These are phyloP conservation scores for Eilema griseolum DNA, from an alignment of 2,888 invertebrate genomes.

Conservation along the genomic window DNA sequence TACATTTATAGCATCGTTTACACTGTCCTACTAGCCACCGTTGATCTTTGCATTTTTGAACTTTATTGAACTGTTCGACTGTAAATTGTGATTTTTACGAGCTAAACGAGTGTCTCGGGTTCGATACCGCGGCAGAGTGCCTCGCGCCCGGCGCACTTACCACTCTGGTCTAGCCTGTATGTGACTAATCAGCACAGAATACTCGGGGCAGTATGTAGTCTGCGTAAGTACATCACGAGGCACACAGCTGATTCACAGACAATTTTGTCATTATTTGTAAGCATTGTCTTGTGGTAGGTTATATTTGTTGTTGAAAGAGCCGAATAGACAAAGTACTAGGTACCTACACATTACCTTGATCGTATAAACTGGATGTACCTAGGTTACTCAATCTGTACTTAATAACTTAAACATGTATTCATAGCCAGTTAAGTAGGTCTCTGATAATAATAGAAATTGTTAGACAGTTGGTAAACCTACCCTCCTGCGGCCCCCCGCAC, in stretches of 20 bases:
- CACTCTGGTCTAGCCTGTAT: too few relatives aligned
- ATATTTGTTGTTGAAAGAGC: too few relatives aligned
- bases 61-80: slow-evolving; percentile 77
- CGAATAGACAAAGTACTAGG: too few relatives aligned
- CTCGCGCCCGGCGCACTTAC: background rate
- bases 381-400: too few relatives aligned
- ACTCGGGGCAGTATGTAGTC: too few relatives aligned
- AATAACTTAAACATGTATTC: background rate
- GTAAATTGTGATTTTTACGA: slow-evolving; percentile 58
- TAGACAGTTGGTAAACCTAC: background rate
- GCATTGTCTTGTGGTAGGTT: too few relatives aligned
- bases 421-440: background rate
- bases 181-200: too few relatives aligned
- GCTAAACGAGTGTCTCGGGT: slow-evolving; percentile 29
- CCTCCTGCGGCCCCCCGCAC: too few relatives aligned
- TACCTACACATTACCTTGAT: background rate
- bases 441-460: background rate
- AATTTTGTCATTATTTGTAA: too few relatives aligned
- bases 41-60: slow-evolving; percentile 80
- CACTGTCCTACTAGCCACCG: slow-evolving; percentile 79
- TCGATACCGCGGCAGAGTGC: background rate
- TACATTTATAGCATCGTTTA: slow-evolving; percentile 81
- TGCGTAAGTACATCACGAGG: too few relatives aligned
- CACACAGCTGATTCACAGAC: too few relatives aligned
- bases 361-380: background rate